Evolutionary conservation across 1,140 invertebrate species (phyloP).

Genomic region (Chelonus insularis): DNA sequence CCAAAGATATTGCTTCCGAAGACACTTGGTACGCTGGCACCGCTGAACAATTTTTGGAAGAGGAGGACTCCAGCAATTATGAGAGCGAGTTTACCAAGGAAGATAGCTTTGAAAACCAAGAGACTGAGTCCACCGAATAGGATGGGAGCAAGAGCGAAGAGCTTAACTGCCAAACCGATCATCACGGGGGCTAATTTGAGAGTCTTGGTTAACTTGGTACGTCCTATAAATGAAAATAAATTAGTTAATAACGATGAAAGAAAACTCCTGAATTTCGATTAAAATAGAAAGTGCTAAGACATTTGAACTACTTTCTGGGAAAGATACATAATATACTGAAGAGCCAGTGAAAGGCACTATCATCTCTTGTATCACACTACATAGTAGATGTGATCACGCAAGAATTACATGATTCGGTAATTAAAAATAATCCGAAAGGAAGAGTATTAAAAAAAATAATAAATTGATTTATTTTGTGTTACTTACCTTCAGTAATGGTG

Average conservation of each 20-base stretch:
- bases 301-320: constrained; percentile 30
- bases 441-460: not conserved
- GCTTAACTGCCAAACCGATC: constrained; percentile 68
- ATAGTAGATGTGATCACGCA: constrained; percentile 22
- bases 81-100: constrained; percentile 76
- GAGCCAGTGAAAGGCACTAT: constrained; percentile 36
- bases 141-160: constrained; percentile 70
- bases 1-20: constrained; percentile 40
- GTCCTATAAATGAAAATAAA: too few species aligned
- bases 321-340: too few species aligned
- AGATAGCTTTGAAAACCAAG: constrained; percentile 72
- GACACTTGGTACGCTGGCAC: constrained; percentile 56
- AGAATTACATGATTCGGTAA: constrained; percentile 20
- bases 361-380: constrained; percentile 3
- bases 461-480: constrained; percentile 4
- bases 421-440: not conserved
- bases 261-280: too few species aligned
- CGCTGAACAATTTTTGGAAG: constrained; percentile 68
- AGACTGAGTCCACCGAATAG: constrained; percentile 71
- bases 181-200: too few species aligned
- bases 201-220: too few species aligned
- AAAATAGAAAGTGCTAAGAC: too few species aligned
- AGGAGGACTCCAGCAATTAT: constrained; percentile 69
- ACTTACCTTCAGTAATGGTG: constrained; percentile 66
- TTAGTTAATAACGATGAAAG: too few species aligned